These are phyloP conservation scores for Hemibagrus wyckioides DNA, from an alignment of 2,113 vertebrate genomes.

Conservation along the genomic window DNA sequence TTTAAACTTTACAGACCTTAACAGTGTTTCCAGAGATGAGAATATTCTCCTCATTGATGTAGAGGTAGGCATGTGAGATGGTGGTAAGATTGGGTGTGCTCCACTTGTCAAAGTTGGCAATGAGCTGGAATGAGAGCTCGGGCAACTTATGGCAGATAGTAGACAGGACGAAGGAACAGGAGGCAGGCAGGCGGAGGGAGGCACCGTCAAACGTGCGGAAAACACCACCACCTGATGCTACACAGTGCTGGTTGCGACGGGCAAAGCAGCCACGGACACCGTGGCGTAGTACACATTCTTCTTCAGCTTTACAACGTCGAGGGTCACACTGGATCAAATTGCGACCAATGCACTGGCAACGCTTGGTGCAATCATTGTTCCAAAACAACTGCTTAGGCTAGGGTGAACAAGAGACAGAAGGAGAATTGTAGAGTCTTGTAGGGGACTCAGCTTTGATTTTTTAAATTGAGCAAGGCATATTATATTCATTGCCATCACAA, in stretches of 20 bases:
- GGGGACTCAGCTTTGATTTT: neutral
- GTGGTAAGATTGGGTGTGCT: slow-evolving; percentile 93
- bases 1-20: slow-evolving; percentile 76
- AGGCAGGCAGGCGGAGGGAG: slow-evolving; percentile 92
- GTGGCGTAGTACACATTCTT: slow-evolving; percentile 84
- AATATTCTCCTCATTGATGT: slow-evolving; percentile 98
- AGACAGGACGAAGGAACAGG: slow-evolving; percentile 95
- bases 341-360: slow-evolving; percentile 95
- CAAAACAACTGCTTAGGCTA: slow-evolving; percentile 98
- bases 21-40: slow-evolving; percentile 92
- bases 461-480: neutral
- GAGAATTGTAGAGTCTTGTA: neutral
- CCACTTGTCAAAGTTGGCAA: slow-evolving; percentile 98
- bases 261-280: slow-evolving; percentile 89
- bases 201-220: slow-evolving; percentile 96
- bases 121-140: slow-evolving; percentile 96
- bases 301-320: slow-evolving; percentile 88
- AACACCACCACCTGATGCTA: slow-evolving; percentile 88
- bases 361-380: slow-evolving; percentile 92
- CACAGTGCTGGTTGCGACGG: slow-evolving; percentile 85
- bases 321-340: slow-evolving; percentile 97
- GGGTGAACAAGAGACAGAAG: neutral
- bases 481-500: neutral
- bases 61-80: slow-evolving; percentile 95
- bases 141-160: slow-evolving; percentile 98